Evolutionary conservation across 2,113 vertebrate species (phyloP), one percentile per base, ranked within the genome.

Genomic region (Oncorhynchus mykiss): DNA sequence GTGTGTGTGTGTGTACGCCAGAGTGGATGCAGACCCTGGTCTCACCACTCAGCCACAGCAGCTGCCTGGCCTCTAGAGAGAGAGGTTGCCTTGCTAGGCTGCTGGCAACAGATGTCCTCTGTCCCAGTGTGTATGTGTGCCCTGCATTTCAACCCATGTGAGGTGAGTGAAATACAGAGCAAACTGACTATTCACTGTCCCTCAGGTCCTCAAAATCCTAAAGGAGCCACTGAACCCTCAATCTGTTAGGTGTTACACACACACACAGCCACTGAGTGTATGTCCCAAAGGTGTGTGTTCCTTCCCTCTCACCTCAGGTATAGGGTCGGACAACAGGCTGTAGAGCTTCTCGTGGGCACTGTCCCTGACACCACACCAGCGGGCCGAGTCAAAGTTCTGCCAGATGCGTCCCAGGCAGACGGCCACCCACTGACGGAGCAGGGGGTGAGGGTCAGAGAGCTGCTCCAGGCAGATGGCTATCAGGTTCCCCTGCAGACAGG

Each of bases 401-500:
- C 98, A 99, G 89, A 99, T 97, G 1, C 98, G 93, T 0, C 98
- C 97, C 14, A 99, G 88, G 84, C 98, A 99, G 88, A 99, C 98
- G 86, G 97, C 98, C 80, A 99, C 96, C 98, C 98, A 99, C 89
- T 99, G 98, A 67, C 98, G 95, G 78, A 99, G 94, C 71, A 99
- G 91, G 0, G 98, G 97, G 80, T 99, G 97, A 0, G 96, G 97
- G 87, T 99, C 98, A 0, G 91, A 97, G 70, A 99, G 89, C 93
- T 99, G 98, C 88, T 99, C 98, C 90, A 99, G 93, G 89, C 97
- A 99, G 89, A 97, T 99, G 0, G 98, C 96, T 11, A 99, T 98
- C 77, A 99, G 90, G 91, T 99, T 99, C 4, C 98, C 97, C 81
- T 99, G 97, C 59, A 99, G 95, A 88, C 98, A 99, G 77, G 96